Evolutionary conservation across 1,140 invertebrate genomes (phyloP).

Genomic region (Macrobrachium nipponense): DNA sequence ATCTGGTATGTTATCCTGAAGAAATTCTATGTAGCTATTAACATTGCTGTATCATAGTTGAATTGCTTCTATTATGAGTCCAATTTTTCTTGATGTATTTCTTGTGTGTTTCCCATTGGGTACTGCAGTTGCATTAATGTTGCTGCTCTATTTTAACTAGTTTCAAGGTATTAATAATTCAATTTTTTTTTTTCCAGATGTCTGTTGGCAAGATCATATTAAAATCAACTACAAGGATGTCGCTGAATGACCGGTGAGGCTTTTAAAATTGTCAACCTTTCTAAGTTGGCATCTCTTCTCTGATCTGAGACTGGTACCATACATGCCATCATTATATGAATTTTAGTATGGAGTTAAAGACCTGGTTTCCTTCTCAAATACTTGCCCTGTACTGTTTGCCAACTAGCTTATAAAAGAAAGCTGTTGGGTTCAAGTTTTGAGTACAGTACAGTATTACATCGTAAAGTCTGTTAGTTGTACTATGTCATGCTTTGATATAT

Average conservation of each 20-base stretch:
- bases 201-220: conserved; percentile 55
- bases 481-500: background rate
- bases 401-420: conserved; percentile 55
- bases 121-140: too few relatives aligned
- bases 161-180: too few relatives aligned
- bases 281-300: conserved; percentile 25
- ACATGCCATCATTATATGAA: too few relatives aligned
- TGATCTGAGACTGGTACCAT: conserved; percentile 16
- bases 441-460: background rate
- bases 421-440: conserved; percentile 10
- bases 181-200: conserved; percentile 43
- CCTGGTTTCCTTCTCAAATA: conserved; percentile 20
- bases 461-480: background rate
- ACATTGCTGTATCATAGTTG: too few relatives aligned
- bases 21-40: too few relatives aligned
- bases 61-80: too few relatives aligned
- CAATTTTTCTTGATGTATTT: too few relatives aligned
- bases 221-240: conserved; percentile 57
- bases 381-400: background rate
- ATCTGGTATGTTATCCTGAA: too few relatives aligned
- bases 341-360: too few relatives aligned
- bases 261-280: conserved; percentile 11
- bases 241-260: conserved; percentile 58
- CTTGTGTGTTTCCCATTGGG: too few relatives aligned
- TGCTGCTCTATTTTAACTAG: too few relatives aligned